Base-by-base conservation (phyloP, 2,113 vertebrate species). In the Tetraodon nigroviridis region DNA sequence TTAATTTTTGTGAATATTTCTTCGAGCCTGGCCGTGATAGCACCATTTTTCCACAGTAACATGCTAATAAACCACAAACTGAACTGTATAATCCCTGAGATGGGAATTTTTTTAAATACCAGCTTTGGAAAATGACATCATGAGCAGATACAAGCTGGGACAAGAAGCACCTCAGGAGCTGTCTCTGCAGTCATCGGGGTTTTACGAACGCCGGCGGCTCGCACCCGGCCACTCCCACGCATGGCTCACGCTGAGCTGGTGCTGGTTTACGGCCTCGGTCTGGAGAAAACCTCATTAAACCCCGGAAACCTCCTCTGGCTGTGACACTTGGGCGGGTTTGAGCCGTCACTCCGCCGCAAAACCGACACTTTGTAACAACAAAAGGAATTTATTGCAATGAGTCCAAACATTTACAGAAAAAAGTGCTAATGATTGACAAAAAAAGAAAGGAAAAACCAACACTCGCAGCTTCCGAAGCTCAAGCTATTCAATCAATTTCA, bases 341-440 rank as follows among this genome's bases (percentile, higher is more conserved):
- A 27, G 24, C 24, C 24, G 24, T 27, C 42, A 14, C 13, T 44
- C 42, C 3, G 6, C 42, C 42, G 42, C 42, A 44, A 44, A 13
- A 13, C 16, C 15, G n/a, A 46, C 44, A 16, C 15, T 7, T 5
- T 5, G 46, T 41, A 76, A 75, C 76, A 81, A 65, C 69, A 73
- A 75, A 54, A 27, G 21, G 29, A 41, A 72, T 86, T 86, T 84
- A 86, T 86, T 86, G 80, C 82, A 59, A 56, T 69, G 55, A 61
- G 50, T 72, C 55, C 48, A 80, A 72, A 80, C 71, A 67, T 80
- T 80, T 48, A 54, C 54, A 46, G 46, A 61, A 58, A 73, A 81
- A 86, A 81, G 69, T 71, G 75, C 75, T 67, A 29, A 5, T 22
- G 61, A 46, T 46, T 12, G 32, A 11, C 32, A 37, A 37, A 8